Percentiles rank a stretch among this genome's conserved stretches.
Evolutionary conservation across 2,113 vertebrate genomes (phyloP).

Genomic region (Scomber colias): DNA sequence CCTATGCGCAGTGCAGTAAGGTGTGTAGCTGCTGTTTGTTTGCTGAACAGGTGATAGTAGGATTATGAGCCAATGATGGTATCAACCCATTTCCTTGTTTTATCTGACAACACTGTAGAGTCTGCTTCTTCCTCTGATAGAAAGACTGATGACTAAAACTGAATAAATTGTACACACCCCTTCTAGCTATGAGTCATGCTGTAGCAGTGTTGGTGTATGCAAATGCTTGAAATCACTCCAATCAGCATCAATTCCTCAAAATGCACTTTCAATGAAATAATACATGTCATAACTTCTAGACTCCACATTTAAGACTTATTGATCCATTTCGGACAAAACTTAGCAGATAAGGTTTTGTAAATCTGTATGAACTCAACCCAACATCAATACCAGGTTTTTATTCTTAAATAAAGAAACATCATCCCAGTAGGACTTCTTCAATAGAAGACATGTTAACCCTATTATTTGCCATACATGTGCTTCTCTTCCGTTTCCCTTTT

Average conservation of each 20-base stretch:
- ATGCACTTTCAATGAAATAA: neutral
- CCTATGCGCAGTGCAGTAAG: neutral
- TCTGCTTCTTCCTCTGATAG: neutral
- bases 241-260: neutral
- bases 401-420: neutral
- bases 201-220: neutral
- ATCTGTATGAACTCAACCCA: too few relatives aligned
- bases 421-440: neutral
- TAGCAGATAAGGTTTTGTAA: too few relatives aligned
- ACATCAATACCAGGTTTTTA: neutral
- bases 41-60: neutral
- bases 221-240: neutral
- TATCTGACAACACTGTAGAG: neutral
- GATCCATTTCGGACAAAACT: too few relatives aligned
- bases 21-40: neutral
- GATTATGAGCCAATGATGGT: neutral
- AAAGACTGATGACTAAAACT: neutral
- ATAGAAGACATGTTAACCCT: slow-evolving; percentile 17
- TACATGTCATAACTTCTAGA: neutral
- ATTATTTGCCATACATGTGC: too few relatives aligned
- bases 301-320: neutral
- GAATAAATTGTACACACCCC: neutral
- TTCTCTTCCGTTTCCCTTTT: too few relatives aligned
- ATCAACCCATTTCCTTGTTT: neutral
- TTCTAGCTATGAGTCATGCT: neutral